A percentile compares a stretch with the other conserved stretches of the same genome.
phyloP scores from a whole-genome alignment of 1,140 invertebrate species.

The Lysiphlebus fabarum region DNA sequence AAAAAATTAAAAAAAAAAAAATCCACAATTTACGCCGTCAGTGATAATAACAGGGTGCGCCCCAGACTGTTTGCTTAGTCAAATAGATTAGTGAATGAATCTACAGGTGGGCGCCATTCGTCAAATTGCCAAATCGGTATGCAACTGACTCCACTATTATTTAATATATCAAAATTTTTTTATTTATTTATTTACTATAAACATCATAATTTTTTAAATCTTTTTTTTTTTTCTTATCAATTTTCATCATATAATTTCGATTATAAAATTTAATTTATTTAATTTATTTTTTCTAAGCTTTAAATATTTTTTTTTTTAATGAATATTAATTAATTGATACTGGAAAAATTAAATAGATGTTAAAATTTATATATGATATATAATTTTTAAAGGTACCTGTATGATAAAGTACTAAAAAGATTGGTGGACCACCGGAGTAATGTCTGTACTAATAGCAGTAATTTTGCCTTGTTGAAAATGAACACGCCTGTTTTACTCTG shows the following conservation, averaged over 20 bases:
- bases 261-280: too few relatives aligned
- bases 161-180: neutral
- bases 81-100: slow-evolving; percentile 57
- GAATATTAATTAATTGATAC: neutral
- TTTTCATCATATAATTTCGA: neutral
- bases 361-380: neutral
- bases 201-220: neutral
- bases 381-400: slow-evolving; percentile 31
- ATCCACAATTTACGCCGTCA: slow-evolving; percentile 52
- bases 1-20: slow-evolving; percentile 4
- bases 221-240: neutral
- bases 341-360: neutral
- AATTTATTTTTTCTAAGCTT: too few relatives aligned
- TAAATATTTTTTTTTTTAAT: too few relatives aligned
- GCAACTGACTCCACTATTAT: slow-evolving; percentile 8
- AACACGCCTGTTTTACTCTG: slow-evolving; percentile 39
- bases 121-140: slow-evolving; percentile 37
- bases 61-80: slow-evolving; percentile 54
- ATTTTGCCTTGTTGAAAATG: slow-evolving; percentile 50
- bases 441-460: slow-evolving; percentile 54
- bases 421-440: slow-evolving; percentile 55
- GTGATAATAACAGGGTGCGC: slow-evolving; percentile 47
- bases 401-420: slow-evolving; percentile 41
- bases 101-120: slow-evolving; percentile 57
- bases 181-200: too few relatives aligned